phyloP scores from a whole-genome alignment of 2,888 invertebrate species.

The Eustalomyia histrio region DNA sequence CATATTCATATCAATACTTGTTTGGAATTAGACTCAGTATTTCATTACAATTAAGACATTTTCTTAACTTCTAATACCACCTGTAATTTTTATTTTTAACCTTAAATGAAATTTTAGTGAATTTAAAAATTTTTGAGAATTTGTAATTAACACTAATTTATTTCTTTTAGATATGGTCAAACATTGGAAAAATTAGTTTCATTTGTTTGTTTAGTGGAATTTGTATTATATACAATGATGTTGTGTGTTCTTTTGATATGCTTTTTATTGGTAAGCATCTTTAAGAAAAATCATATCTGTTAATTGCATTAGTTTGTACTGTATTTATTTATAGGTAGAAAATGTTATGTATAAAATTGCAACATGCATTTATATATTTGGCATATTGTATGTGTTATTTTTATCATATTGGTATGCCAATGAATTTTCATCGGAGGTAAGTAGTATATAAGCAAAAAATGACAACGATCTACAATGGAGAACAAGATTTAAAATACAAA shows the following conservation, averaged over 20 bases:
- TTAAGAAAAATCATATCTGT: neutral
- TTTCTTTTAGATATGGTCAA: constrained; percentile 56
- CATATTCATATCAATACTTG: no score
- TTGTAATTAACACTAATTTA: neutral
- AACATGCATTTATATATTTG: constrained; percentile 60
- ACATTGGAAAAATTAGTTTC: constrained; percentile 66
- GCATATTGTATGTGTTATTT: constrained; percentile 64
- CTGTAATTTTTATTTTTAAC: no score
- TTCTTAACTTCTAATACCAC: no score
- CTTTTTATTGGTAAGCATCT: constrained; percentile 61
- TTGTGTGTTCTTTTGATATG: constrained; percentile 68
- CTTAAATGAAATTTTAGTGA: no score
- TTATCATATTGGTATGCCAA: constrained; percentile 69
- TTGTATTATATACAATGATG: constrained; percentile 67
- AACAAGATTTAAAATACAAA: no score
- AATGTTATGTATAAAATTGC: constrained; percentile 49
- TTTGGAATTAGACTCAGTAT: no score
- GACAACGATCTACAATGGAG: no score
- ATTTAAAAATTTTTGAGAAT: no score
- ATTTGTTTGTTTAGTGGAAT: constrained; percentile 64
- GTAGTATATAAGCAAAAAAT: neutral
- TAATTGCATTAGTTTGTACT: neutral
- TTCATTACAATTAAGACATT: no score
- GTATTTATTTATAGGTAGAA: constrained; percentile 56
- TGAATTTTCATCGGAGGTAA: constrained; percentile 68